Conservation (phyloP, 1,140 invertebrate genomes). For the Neodiprion lecontei region DNA sequence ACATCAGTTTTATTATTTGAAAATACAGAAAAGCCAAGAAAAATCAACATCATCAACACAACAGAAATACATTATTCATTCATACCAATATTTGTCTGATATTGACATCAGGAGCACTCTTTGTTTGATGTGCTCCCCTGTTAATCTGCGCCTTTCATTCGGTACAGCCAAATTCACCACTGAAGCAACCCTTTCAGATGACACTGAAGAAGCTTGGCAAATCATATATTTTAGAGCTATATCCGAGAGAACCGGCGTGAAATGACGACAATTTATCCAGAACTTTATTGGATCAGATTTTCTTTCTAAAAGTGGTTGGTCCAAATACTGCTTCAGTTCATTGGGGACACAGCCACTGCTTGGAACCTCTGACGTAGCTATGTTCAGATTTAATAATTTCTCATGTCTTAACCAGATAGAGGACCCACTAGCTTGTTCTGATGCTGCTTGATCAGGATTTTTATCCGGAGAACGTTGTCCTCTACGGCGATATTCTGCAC, state of each 20-base stretch:
- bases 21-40: too few species aligned
- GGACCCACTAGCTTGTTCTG: not conserved
- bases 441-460: not conserved
- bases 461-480: not conserved
- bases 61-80: too few species aligned
- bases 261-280: not conserved
- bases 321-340: not conserved
- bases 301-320: not conserved
- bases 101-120: too few species aligned
- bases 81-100: too few species aligned
- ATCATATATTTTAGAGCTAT: not conserved
- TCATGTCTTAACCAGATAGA: not conserved
- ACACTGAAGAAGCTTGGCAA: too few species aligned
- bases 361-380: not conserved
- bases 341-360: not conserved
- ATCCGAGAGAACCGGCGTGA: not conserved
- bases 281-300: not conserved
- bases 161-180: too few species aligned
- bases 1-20: too few species aligned
- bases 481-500: constrained; percentile 15
- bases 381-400: not conserved
- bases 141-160: too few species aligned
- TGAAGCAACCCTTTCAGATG: too few species aligned
- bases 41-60: too few species aligned
- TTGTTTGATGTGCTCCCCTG: too few species aligned